Evolutionary conservation across 2,888 invertebrate genomes (phyloP).

Genomic region (Lasioglossum villosulum): DNA sequence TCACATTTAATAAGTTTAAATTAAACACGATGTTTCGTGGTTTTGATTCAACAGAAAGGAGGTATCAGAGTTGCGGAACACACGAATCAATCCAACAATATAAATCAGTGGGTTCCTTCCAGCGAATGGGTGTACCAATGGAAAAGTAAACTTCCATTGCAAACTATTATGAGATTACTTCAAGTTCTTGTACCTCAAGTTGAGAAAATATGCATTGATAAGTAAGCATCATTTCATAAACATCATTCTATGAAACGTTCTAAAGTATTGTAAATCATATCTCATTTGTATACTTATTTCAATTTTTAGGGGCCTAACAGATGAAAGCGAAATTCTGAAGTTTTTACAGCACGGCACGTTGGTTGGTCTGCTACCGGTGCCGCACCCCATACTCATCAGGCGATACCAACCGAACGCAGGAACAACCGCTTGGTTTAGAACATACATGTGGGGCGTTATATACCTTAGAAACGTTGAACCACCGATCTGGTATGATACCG

Average conservation of each 20-base stretch:
- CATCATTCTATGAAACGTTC: background rate
- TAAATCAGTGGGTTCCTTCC: conserved; percentile 93
- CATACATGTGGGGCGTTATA: conserved; percentile 99
- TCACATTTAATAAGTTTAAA: background rate
- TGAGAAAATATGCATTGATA: conserved; percentile 99
- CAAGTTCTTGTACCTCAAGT: conserved; percentile 99
- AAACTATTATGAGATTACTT: conserved; percentile 99
- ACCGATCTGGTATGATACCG: conserved; percentile 99
- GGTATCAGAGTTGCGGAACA: conserved; percentile 87
- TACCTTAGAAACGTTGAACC: conserved; percentile 99
- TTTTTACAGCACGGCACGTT: conserved; percentile 99
- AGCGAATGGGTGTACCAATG: conserved; percentile 98
- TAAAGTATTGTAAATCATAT: background rate
- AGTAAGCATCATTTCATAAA: conserved; percentile 73
- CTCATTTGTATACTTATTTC: background rate
- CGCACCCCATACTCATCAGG: conserved; percentile 99
- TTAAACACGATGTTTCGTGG: background rate
- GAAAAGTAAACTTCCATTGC: conserved; percentile 98
- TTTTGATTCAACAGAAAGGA: conserved; percentile 85
- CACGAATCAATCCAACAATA: conserved; percentile 70
- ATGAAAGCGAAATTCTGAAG: conserved; percentile 99
- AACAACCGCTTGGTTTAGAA: conserved; percentile 99
- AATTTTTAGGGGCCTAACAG: conserved; percentile 94
- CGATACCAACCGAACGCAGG: conserved; percentile 99
- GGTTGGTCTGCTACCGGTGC: conserved; percentile 98